Base-by-base conservation (phyloP, 2,797 vertebrate species). In the Sebastes variabilis region DNA sequence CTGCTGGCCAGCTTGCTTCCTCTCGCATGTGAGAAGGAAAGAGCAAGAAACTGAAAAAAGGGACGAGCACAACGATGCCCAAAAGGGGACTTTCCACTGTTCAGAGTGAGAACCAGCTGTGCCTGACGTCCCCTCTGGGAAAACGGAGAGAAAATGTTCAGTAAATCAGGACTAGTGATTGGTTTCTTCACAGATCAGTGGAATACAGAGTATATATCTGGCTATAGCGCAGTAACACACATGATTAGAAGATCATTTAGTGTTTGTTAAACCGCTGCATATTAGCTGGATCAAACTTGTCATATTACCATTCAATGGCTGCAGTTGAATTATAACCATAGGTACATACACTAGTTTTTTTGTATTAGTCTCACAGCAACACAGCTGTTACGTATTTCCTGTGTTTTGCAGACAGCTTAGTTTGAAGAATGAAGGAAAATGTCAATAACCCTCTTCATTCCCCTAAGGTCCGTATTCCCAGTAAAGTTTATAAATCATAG, bases 51-150 rank as follows among this genome's bases (percentile, higher is more conserved):
- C 72, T 72, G 73, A 88, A 77, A 91, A 71, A 75, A 66, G 30
- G 30, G 77, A 90, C 79, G 80, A 83, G 30, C 34, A 83, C 60
- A 84, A 30, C 66, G 77, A 88, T 84, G 38, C 72, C 18, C 49
- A 80, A 70, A 65, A 11, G 59, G 89, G 86, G 83, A 88, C 83
- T 92, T 94, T 93, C 91, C 91, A 87, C 64, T 72, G 56, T 32
- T 80, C 49, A 72, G 59, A 86, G 75, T 69, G 80, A 87, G 84
- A 92, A 84, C 59, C 93, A 94, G 91, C 87, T 93, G 93, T 77
- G 70, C 8, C 80, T 78, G 16, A 75, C 52, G 42, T 79, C 73
- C 72, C 82, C 30, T 4, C 34, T 54, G 82, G 61, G 78, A 77
- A 79, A 69, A 42, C 3, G 1, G 18, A 69, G 42, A 79, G 42